These are phyloP conservation scores for Piliocolobus tephrosceles DNA, from an alignment of 2,113 vertebrate species.

Conservation along the genomic window DNA sequence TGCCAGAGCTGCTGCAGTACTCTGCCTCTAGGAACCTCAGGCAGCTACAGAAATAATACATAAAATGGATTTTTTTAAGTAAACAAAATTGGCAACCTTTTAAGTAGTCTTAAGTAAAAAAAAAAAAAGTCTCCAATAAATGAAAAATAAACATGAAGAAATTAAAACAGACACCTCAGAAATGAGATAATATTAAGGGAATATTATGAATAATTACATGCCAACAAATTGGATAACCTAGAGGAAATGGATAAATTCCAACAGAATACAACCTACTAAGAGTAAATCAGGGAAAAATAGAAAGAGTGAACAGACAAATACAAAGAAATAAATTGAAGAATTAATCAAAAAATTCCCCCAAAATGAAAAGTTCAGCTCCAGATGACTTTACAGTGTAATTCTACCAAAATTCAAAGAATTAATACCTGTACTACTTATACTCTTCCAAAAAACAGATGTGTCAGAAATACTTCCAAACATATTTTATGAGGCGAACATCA, in stretches of 20 bases:
- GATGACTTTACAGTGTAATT: not conserved
- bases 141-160: not conserved
- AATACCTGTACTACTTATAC: not conserved
- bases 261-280: not conserved
- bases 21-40: not conserved
- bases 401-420: not conserved
- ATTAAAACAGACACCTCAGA: not conserved
- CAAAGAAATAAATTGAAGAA: not conserved
- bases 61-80: not conserved
- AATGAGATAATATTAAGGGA: not conserved
- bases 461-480: not conserved
- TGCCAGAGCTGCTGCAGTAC: not conserved
- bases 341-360: not conserved
- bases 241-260: not conserved
- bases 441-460: not conserved
- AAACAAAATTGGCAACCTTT: not conserved
- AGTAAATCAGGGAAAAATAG: not conserved
- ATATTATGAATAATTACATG: not conserved
- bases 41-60: not conserved
- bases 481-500: not conserved
- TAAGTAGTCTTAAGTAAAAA: not conserved
- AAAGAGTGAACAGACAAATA: not conserved
- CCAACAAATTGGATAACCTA: not conserved
- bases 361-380: not conserved
- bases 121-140: not conserved